Evolutionary conservation across 2,797 vertebrate genomes (phyloP).

Genomic region (Intellagama lesueurii): DNA sequence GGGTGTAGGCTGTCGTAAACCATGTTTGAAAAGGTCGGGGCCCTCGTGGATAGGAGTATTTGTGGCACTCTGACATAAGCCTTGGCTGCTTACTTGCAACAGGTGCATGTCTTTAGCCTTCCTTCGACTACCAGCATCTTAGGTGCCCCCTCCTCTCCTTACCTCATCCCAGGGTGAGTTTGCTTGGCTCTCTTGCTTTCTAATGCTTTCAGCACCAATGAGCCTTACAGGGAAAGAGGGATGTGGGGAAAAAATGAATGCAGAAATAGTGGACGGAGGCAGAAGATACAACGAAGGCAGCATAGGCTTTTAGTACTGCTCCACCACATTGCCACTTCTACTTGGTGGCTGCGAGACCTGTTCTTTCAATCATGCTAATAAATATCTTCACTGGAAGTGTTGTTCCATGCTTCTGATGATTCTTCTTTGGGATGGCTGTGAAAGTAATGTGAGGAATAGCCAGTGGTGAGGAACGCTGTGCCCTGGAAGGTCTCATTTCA

Average conservation of each 20-base stretch:
- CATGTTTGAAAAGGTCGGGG: constrained; percentile 63
- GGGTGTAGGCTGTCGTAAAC: constrained; percentile 53
- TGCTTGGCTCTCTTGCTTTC: neutral
- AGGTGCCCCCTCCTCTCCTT: constrained; percentile 4
- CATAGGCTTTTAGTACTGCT: neutral
- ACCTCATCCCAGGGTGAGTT: rapidly evolving
- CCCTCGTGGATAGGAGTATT: constrained; percentile 64
- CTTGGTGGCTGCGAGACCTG: too few species aligned
- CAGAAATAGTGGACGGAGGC: neutral
- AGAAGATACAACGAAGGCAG: neutral
- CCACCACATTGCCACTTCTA: neutral
- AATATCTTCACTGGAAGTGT: too few species aligned
- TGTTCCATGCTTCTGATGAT: too few species aligned
- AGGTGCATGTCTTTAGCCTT: constrained; percentile 60
- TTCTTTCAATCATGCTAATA: neutral
- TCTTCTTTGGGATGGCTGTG: too few species aligned
- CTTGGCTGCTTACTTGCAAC: constrained; percentile 64
- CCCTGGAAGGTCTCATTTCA: too few species aligned
- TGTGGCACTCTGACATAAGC: constrained; percentile 69
- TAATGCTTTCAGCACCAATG: neutral
- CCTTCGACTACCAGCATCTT: neutral
- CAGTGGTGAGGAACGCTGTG: too few species aligned
- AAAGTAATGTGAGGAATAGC: too few species aligned
- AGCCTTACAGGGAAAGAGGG: neutral
- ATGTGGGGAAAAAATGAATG: neutral